phyloP scores from a whole-genome alignment of 2,113 vertebrate species.

The Eubucco bourcierii region DNA sequence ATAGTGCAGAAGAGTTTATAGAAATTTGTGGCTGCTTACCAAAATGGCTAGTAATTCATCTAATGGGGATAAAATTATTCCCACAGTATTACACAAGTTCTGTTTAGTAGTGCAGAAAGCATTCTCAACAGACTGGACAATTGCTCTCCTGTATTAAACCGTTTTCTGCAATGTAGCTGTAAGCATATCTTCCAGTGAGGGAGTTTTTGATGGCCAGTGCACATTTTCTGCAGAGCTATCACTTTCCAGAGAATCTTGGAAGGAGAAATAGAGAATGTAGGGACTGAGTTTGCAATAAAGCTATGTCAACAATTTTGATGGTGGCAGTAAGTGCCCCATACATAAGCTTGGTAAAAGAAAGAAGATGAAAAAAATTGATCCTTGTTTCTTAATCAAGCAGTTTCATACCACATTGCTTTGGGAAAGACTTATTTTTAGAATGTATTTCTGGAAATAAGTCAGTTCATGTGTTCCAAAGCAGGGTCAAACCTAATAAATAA shows the following conservation, averaged over 20 bases:
- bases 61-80: neutral
- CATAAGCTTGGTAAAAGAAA: neutral
- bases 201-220: neutral
- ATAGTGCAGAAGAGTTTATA: neutral
- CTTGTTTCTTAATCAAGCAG: neutral
- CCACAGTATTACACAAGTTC: neutral
- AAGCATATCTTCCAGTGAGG: neutral
- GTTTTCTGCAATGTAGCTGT: neutral
- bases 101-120: neutral
- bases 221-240: neutral
- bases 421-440: neutral
- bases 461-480: neutral
- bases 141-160: neutral
- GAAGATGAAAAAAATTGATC: neutral
- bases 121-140: neutral
- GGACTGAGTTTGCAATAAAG: neutral
- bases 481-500: neutral
- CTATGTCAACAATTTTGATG: neutral
- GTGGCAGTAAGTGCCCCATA: neutral
- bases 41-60: neutral
- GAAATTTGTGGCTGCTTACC: neutral
- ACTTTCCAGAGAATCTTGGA: neutral
- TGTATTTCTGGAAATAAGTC: neutral
- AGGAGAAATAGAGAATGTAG: neutral
- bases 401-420: neutral